These are phyloP conservation scores for Drosophila tanythrix DNA, from an alignment of 2,888 invertebrate genomes.

Conservation along the genomic window DNA sequence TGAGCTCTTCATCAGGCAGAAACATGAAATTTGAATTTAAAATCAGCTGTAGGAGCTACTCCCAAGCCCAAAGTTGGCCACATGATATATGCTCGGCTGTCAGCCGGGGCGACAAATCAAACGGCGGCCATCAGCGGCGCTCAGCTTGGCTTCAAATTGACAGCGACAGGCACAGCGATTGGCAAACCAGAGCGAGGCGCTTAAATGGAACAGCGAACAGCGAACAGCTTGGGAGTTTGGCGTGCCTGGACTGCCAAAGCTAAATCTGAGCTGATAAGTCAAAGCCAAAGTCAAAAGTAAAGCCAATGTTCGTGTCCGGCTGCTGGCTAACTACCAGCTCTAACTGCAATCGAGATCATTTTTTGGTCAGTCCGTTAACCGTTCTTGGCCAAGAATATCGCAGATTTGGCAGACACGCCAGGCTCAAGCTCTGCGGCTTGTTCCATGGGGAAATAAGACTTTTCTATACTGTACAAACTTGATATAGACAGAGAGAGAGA, in stretches of 20 bases:
- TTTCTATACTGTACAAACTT: slow-evolving; percentile 2
- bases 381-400: slow-evolving; percentile 68
- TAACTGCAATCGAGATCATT: slow-evolving; percentile 62
- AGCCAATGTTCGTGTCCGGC: slow-evolving; percentile 62
- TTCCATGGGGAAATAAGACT: slow-evolving; percentile 15
- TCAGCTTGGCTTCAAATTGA: slow-evolving; percentile 58
- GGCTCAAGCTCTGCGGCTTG: slow-evolving; percentile 6
- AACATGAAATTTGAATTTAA: slow-evolving; percentile 71
- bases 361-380: slow-evolving; percentile 62
- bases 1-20: slow-evolving; percentile 68
- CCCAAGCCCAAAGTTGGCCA: slow-evolving; percentile 9
- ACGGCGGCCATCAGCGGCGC: slow-evolving; percentile 57
- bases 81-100: slow-evolving; percentile 69
- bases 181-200: slow-evolving; percentile 24
- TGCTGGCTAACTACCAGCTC: slow-evolving; percentile 45
- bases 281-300: slow-evolving; percentile 15
- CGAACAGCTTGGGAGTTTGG: slow-evolving; percentile 41
- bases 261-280: slow-evolving; percentile 10
- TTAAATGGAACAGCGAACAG: slow-evolving; percentile 66
- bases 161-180: slow-evolving; percentile 44
- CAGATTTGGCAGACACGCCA: slow-evolving; percentile 71
- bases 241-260: slow-evolving; percentile 66
- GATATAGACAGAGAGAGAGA: neutral
- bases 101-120: slow-evolving; percentile 75
- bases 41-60: slow-evolving; percentile 55